These are phyloP conservation scores for Hetaerina titia DNA, from an alignment of 2,888 invertebrate species.

Conservation along the genomic window DNA sequence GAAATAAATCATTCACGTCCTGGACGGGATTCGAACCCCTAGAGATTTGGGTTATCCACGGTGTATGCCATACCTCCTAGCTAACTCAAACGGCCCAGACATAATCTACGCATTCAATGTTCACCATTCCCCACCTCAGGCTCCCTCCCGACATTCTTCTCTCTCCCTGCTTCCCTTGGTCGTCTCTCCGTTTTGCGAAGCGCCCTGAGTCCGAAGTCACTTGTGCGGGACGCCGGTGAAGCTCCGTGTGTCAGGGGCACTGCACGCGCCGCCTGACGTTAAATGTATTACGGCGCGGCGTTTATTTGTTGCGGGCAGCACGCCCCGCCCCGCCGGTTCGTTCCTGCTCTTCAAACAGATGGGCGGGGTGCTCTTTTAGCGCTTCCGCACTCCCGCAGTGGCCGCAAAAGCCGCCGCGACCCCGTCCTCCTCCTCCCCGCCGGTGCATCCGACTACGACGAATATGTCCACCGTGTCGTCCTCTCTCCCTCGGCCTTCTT, in stretches of 20 bases:
- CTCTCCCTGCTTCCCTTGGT: neutral
- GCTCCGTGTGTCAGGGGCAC: neutral
- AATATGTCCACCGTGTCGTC: neutral
- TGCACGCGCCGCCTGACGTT: conserved; percentile 30
- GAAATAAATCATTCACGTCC: no score
- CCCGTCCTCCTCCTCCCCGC: neutral
- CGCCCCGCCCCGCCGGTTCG: conserved; percentile 37
- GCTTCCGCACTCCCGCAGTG: no score
- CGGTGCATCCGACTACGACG: neutral
- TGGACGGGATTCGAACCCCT: no score
- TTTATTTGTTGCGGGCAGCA: conserved; percentile 37
- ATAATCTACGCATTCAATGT: no score
- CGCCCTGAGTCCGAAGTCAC: neutral
- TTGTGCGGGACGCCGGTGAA: neutral
- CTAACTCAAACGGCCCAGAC: no score
- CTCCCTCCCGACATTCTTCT: neutral
- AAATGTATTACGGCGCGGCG: conserved; percentile 50
- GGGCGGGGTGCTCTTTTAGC: conserved; percentile 17
- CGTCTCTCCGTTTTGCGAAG: neutral
- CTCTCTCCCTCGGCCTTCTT: neutral
- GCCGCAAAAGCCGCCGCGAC: neutral
- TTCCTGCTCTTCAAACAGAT: conserved; percentile 35
- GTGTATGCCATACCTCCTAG: no score
- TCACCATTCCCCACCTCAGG: no score
- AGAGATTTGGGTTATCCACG: no score